phyloP scores from a whole-genome alignment of 2,797 vertebrate genomes.

The Anguilla pacifica region DNA sequence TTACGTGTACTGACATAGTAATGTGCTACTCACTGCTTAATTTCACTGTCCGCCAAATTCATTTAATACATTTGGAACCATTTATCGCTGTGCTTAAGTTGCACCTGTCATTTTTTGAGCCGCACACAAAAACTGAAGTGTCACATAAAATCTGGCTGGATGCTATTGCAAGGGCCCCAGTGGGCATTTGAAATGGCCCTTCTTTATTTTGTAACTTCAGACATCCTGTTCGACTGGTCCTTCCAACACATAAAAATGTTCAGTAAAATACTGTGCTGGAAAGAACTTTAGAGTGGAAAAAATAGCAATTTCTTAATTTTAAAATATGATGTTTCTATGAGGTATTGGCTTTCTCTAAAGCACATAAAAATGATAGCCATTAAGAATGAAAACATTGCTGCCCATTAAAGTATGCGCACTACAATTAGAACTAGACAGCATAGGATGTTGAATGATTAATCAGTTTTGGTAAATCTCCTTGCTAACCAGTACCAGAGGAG shows the following conservation, averaged over 20 bases:
- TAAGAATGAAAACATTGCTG: background rate
- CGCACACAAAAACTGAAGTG: constrained; percentile 71
- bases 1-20: background rate
- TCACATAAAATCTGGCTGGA: constrained; percentile 73
- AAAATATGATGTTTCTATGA: background rate
- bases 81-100: constrained; percentile 65
- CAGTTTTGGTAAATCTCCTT: background rate
- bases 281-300: constrained; percentile 46
- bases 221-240: constrained; percentile 52
- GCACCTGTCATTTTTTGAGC: constrained; percentile 71
- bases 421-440: background rate
- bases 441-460: too few relatives aligned
- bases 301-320: background rate
- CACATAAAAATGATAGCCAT: background rate
- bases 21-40: background rate
- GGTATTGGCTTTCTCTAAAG: background rate
- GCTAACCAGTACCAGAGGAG: background rate
- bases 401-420: background rate
- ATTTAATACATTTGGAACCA: constrained; percentile 32
- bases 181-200: constrained; percentile 65
- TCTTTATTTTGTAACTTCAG: constrained; percentile 70
- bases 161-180: constrained; percentile 72
- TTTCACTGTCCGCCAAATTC: constrained; percentile 12
- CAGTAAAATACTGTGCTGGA: constrained; percentile 49
- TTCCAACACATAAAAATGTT: constrained; percentile 44